Evolutionary conservation across 1,140 invertebrate species (phyloP).

Genomic region (Aplysia californica): DNA sequence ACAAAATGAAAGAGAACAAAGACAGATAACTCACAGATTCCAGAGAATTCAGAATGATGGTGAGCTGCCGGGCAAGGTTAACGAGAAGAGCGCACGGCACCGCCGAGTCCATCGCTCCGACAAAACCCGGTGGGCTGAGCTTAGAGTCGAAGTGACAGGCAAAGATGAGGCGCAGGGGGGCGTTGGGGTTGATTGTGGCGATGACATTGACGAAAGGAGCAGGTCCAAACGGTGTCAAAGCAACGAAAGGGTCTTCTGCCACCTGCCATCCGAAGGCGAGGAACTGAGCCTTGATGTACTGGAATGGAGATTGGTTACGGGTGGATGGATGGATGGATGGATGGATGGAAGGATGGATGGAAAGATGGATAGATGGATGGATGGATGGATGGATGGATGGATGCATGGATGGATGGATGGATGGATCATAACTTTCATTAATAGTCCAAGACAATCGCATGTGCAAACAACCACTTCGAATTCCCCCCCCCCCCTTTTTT

Average conservation of each 20-base stretch:
- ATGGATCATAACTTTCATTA: neutral
- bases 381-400: neutral
- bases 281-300: constrained; percentile 80
- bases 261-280: constrained; percentile 77
- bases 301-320: neutral
- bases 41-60: constrained; percentile 28
- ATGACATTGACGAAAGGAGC: constrained; percentile 88
- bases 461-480: neutral
- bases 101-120: constrained; percentile 96
- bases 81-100: constrained; percentile 97
- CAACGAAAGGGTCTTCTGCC: constrained; percentile 80
- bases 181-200: constrained; percentile 82
- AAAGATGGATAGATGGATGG: neutral
- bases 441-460: neutral
- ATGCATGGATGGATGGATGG: neutral
- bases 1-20: too few relatives aligned
- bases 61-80: constrained; percentile 84
- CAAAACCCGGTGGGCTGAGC: constrained; percentile 79
- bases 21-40: neutral
- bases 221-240: constrained; percentile 77
- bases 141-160: constrained; percentile 98
- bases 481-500: too few relatives aligned
- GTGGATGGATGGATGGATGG: neutral
- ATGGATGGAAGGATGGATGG: neutral
- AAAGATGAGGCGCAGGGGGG: constrained; percentile 82